These are phyloP conservation scores for Scolanthus callimorphus DNA, from an alignment of 92 coral and sea anemone species.

Conservation along the genomic window DNA sequence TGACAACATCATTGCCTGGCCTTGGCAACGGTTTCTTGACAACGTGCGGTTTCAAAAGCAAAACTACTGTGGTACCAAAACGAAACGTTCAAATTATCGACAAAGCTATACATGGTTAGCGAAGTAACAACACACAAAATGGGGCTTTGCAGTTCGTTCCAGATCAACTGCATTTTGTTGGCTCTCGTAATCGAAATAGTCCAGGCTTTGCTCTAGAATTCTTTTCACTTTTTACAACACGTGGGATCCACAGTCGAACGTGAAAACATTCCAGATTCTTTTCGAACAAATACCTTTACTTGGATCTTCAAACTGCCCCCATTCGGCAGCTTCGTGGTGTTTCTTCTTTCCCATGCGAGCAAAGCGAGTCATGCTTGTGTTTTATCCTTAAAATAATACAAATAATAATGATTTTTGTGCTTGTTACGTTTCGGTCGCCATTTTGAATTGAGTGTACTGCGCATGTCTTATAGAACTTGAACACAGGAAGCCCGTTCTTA, in stretches of 20 bases:
- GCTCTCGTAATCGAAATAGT: no score
- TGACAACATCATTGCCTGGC: no score
- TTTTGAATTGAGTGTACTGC: slow-evolving; percentile 2
- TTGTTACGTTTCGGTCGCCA: slow-evolving; percentile 13
- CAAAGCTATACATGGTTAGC: no score
- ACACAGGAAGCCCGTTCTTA: no score
- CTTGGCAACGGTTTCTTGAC: no score
- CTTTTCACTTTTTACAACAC: slow-evolving; percentile 1
- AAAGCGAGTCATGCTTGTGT: slow-evolving; percentile 97
- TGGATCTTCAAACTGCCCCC: slow-evolving; percentile 59
- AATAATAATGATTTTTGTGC: not conserved
- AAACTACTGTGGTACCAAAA: no score
- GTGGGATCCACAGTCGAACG: not conserved
- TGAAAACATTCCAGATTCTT: no score
- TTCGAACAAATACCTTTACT: not conserved
- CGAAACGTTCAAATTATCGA: no score
- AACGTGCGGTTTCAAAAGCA: no score
- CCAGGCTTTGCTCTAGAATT: not conserved
- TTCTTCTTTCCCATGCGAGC: slow-evolving; percentile 85
- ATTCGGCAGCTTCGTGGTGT: slow-evolving; percentile 80
- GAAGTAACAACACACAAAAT: no score
- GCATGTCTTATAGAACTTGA: not conserved
- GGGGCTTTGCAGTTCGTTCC: no score
- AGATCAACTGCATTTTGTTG: no score
- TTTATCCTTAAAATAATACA: not conserved